These are phyloP conservation scores for Marasmarcha lunaedactyla DNA, from an alignment of 2,888 invertebrate genomes.

Conservation along the genomic window DNA sequence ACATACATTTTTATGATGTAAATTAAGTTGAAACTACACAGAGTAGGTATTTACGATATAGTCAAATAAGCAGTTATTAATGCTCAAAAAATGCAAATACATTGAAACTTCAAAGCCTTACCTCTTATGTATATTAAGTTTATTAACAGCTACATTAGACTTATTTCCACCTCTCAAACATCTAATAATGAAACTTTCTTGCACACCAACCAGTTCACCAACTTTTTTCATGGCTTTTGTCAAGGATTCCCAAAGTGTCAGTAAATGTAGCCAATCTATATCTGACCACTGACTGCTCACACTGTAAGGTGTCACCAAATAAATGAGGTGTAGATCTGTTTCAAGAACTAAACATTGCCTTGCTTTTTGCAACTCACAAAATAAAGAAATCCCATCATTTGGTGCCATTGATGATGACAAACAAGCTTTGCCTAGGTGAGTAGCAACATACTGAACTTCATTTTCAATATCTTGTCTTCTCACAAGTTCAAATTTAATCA, in stretches of 20 bases:
- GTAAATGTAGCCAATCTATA: slow-evolving; percentile 84
- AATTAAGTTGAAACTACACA: too few relatives aligned
- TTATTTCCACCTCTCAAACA: slow-evolving; percentile 78
- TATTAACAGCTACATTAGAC: slow-evolving; percentile 61
- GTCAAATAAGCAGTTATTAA: too few relatives aligned
- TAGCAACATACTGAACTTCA: slow-evolving; percentile 74
- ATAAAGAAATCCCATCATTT: slow-evolving; percentile 89
- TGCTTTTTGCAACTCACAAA: slow-evolving; percentile 91
- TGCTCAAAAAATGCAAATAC: too few relatives aligned
- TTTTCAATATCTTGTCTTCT: slow-evolving; percentile 66
- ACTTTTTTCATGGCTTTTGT: slow-evolving; percentile 85
- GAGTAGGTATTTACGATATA: too few relatives aligned
- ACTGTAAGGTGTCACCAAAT: slow-evolving; percentile 94
- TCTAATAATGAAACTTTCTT: slow-evolving; percentile 85
- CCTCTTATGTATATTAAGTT: slow-evolving; percentile 75
- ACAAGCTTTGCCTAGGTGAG: slow-evolving; percentile 92
- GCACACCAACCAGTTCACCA: slow-evolving; percentile 88
- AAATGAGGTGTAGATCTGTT: slow-evolving; percentile 94
- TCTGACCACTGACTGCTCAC: slow-evolving; percentile 82
- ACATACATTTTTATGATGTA: slow-evolving; percentile 10
- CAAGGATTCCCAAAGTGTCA: slow-evolving; percentile 86
- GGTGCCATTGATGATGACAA: slow-evolving; percentile 94
- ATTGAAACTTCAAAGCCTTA: too few relatives aligned
- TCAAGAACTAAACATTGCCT: slow-evolving; percentile 91
- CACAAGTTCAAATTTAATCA: slow-evolving; percentile 87